Base-by-base conservation (phyloP, 2,888 invertebrate genomes). In the Autographa pulchrina region DNA sequence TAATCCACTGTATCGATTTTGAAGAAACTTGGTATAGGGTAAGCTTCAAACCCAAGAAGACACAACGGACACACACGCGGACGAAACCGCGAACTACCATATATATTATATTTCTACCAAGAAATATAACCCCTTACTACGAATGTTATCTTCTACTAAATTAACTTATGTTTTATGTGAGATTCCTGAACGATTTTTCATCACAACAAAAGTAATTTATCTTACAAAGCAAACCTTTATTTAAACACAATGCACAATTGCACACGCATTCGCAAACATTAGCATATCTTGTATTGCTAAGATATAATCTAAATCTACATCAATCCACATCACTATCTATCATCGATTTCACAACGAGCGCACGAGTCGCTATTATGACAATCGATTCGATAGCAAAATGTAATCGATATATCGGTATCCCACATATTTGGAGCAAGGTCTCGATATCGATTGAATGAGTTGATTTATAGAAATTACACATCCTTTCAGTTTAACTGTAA, bases 291-390 rank as follows among this genome's bases (percentile, higher is more conserved):
- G 54, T 25, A 56, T 25, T 56, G 13, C 20, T 14, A 56, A 56
- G 54, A 25, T 56, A 56, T 56, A 56, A 56, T 56, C 54, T 25
- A 56, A 20, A 56, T 25, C 54, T 25, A 48, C 48, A 48, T 48
- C 48, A 56, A 48, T 16, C 9, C 7, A 62, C 79, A 71, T 54
- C 81, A 71, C 74, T 79, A 72, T 38, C 56, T 18, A 80, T 74
- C 67, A 66, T 65, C 67, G 62, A 75, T 84, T 83, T 73, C 82
- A 38, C 74, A 84, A 84, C 62, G 43, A 32, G 74, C 77, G 75
- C 83, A 81, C 79, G 83, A 76, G 75, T 74, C 70, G 70, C 65
- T 74, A 78, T 84, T 82, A 82, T 82, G 81, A 84, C 84, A 82
- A 84, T 79, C 79, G 75, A 72, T 73, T 74, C 81, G 77, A 75